These are phyloP conservation scores for Epirrita christyi DNA, from an alignment of 2,888 invertebrate genomes.

Conservation along the genomic window DNA sequence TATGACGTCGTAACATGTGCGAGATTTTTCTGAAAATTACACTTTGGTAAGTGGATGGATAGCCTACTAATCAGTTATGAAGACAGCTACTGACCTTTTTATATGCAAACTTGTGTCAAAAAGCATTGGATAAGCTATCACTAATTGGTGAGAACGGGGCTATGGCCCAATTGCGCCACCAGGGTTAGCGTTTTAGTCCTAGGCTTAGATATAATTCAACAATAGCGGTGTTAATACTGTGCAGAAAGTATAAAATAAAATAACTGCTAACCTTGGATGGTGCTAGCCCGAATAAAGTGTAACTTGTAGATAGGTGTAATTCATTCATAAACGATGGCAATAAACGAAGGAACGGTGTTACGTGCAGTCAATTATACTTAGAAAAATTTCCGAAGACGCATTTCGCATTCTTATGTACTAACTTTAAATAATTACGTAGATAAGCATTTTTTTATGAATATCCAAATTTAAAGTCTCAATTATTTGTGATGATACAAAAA, in stretches of 20 bases:
- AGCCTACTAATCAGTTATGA: neutral
- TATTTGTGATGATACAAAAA: too few relatives aligned
- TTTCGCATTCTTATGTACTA: constrained; percentile 40
- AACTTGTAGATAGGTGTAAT: constrained; percentile 26
- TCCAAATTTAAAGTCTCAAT: constrained; percentile 11
- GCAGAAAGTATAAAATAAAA: too few relatives aligned
- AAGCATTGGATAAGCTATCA: constrained; percentile 4
- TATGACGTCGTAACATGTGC: too few relatives aligned
- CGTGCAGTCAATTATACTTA: constrained; percentile 52
- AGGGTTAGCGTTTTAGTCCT: too few relatives aligned
- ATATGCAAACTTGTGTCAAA: neutral
- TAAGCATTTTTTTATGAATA: constrained; percentile 22
- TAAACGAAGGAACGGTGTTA: constrained; percentile 45
- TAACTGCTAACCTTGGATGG: too few relatives aligned
- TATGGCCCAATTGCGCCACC: too few relatives aligned
- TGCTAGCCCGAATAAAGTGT: constrained; percentile 8
- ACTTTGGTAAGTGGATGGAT: constrained; percentile 4
- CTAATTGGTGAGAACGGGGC: neutral
- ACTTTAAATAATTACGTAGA: constrained; percentile 34
- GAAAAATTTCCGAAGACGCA: constrained; percentile 38
- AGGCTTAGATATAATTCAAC: too few relatives aligned
- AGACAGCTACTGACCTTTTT: neutral
- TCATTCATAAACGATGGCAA: constrained; percentile 44
- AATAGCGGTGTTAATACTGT: too few relatives aligned
- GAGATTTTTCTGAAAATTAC: too few relatives aligned